Evolutionary conservation across 2,797 vertebrate species (phyloP).

Genomic region (Sebastes vulpes): DNA sequence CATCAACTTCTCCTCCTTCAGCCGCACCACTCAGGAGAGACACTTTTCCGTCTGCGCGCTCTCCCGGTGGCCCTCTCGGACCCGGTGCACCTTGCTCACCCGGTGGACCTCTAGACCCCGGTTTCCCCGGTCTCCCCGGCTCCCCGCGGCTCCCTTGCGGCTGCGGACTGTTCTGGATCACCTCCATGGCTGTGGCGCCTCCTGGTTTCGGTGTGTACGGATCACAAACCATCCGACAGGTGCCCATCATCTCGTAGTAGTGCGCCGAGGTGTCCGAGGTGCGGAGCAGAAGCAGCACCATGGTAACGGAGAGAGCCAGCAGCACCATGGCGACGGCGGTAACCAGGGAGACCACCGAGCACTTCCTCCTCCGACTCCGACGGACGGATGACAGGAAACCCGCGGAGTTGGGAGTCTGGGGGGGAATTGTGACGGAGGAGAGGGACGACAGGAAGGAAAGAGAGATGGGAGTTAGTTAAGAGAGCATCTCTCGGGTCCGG

Average conservation of each 20-base stretch:
- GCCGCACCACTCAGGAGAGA: slow-evolving; percentile 77
- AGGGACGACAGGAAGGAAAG: background rate
- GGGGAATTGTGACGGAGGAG: slow-evolving; percentile 86
- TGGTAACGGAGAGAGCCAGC: slow-evolving; percentile 87
- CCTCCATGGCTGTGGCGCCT: slow-evolving; percentile 87
- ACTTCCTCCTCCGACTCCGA: slow-evolving; percentile 87
- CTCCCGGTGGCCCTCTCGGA: slow-evolving; percentile 90
- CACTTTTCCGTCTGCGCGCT: slow-evolving; percentile 84
- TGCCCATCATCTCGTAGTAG: slow-evolving; percentile 98
- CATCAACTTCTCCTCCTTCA: slow-evolving; percentile 83
- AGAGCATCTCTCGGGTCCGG: slow-evolving; percentile 5
- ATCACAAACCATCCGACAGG: slow-evolving; percentile 97
- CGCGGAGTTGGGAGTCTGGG: slow-evolving; percentile 77
- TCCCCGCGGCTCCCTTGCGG: slow-evolving; percentile 92
- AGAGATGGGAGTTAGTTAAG: slow-evolving; percentile 30
- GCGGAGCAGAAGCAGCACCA: slow-evolving; percentile 90
- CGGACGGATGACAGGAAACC: slow-evolving; percentile 85
- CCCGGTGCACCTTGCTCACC: slow-evolving; percentile 93
- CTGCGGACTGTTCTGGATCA: slow-evolving; percentile 89
- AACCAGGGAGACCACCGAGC: slow-evolving; percentile 83
- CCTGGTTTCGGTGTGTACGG: slow-evolving; percentile 89
- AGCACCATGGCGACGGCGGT: slow-evolving; percentile 88
- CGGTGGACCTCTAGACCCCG: slow-evolving; percentile 89
- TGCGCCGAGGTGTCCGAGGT: slow-evolving; percentile 86
- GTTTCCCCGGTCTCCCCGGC: slow-evolving; percentile 90